Evolutionary conservation across 2,797 vertebrate genomes (phyloP).

Genomic region (Chelidonichthys spinosus): DNA sequence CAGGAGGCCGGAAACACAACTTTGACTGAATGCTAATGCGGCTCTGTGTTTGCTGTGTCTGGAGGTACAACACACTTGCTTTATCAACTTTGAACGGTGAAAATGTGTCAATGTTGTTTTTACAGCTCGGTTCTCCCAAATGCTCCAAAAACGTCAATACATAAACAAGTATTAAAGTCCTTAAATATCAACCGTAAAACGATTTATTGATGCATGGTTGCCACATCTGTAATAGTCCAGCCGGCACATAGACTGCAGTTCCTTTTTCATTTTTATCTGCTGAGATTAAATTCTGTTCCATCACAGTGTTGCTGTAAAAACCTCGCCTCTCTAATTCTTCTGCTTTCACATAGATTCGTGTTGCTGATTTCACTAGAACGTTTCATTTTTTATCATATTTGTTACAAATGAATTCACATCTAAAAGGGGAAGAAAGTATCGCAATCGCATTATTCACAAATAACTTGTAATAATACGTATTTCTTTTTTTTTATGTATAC

Average conservation of each 20-base stretch:
- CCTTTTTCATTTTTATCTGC: not conserved
- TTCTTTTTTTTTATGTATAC: too few species aligned
- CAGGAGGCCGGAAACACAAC: constrained; percentile 7
- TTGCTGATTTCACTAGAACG: not conserved
- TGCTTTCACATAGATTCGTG: not conserved
- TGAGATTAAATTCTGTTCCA: not conserved
- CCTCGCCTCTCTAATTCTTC: not conserved
- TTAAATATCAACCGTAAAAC: not conserved
- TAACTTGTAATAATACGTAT: not conserved
- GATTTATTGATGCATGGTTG: not conserved
- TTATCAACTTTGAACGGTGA: not conserved
- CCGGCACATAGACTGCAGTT: not conserved
- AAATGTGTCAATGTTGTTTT: not conserved
- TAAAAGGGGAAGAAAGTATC: not conserved
- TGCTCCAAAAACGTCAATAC: not conserved
- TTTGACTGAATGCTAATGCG: constrained; percentile 18
- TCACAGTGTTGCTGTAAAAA: not conserved
- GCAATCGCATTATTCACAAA: not conserved
- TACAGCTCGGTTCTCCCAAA: not conserved
- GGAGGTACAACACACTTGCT: not conserved
- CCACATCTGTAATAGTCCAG: not conserved
- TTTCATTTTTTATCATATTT: not conserved
- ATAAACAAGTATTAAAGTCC: not conserved
- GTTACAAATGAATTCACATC: not conserved
- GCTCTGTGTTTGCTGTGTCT: not conserved